Evolutionary conservation across 2,797 vertebrate species (phyloP).

Genomic region (Hypotaenidia philippensis): DNA sequence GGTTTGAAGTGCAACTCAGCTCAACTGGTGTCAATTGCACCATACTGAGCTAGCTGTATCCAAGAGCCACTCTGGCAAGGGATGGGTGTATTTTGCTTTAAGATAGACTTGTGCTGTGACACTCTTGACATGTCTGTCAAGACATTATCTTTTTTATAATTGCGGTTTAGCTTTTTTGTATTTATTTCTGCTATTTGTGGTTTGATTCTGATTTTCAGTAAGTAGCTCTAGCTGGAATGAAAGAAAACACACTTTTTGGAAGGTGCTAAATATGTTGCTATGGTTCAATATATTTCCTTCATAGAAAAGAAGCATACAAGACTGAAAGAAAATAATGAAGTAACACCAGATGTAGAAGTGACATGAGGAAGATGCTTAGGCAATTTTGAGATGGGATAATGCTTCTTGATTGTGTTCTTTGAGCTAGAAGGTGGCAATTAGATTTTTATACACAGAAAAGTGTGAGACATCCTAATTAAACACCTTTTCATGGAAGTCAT

Average conservation of each 20-base stretch:
- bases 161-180: not conserved
- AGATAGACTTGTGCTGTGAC: not conserved
- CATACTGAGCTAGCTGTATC: not conserved
- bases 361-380: conserved; percentile 11
- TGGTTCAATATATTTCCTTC: not conserved
- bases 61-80: not conserved
- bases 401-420: conserved; percentile 72
- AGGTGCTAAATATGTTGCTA: not conserved
- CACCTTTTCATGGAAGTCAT: conserved; percentile 79
- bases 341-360: conserved; percentile 29
- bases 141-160: not conserved
- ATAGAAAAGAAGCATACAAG: not conserved
- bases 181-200: not conserved
- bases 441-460: conserved; percentile 71
- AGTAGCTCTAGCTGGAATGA: not conserved
- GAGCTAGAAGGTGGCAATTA: conserved; percentile 79
- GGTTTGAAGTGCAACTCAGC: not conserved
- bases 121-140: not conserved
- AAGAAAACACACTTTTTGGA: not conserved
- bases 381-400: conserved; percentile 58
- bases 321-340: not conserved
- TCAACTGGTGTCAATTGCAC: not conserved
- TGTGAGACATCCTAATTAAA: conserved; percentile 86
- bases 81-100: not conserved
- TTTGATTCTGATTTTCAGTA: not conserved